These are phyloP conservation scores for Coregonus ussuriensis DNA, from an alignment of 2,797 vertebrate genomes.

Conservation along the genomic window DNA sequence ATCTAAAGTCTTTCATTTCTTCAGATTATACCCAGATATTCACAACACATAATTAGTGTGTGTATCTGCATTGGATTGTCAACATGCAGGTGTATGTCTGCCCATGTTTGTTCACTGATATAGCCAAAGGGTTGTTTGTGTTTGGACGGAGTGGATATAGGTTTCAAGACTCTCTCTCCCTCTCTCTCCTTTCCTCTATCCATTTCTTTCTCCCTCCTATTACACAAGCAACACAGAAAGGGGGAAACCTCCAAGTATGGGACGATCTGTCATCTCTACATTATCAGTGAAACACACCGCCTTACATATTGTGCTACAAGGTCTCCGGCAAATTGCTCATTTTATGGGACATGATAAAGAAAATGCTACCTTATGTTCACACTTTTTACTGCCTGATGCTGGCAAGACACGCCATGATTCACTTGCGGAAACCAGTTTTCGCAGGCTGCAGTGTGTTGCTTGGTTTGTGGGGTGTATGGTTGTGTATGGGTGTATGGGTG, in stretches of 20 bases:
- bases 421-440: slow-evolving; percentile 67
- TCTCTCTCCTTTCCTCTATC: slow-evolving; percentile 18
- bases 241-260: slow-evolving; percentile 88
- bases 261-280: slow-evolving; percentile 94
- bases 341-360: slow-evolving; percentile 97
- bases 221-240: slow-evolving; percentile 82
- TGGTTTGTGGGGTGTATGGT: slow-evolving; percentile 1
- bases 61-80: neutral
- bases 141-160: neutral
- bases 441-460: slow-evolving; percentile 3
- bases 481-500: no score
- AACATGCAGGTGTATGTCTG: neutral
- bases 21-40: no score
- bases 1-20: no score
- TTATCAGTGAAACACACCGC: slow-evolving; percentile 94
- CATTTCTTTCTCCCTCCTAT: slow-evolving; percentile 68
- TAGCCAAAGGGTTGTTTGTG: neutral
- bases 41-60: no score
- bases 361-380: slow-evolving; percentile 94
- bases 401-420: slow-evolving; percentile 70
- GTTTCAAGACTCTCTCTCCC: slow-evolving; percentile 3
- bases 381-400: slow-evolving; percentile 87
- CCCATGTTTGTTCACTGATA: neutral
- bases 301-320: slow-evolving; percentile 94
- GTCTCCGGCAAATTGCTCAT: slow-evolving; percentile 96